Evolutionary conservation across 2,797 vertebrate genomes (phyloP).

Genomic region (Novumbra hubbsi): DNA sequence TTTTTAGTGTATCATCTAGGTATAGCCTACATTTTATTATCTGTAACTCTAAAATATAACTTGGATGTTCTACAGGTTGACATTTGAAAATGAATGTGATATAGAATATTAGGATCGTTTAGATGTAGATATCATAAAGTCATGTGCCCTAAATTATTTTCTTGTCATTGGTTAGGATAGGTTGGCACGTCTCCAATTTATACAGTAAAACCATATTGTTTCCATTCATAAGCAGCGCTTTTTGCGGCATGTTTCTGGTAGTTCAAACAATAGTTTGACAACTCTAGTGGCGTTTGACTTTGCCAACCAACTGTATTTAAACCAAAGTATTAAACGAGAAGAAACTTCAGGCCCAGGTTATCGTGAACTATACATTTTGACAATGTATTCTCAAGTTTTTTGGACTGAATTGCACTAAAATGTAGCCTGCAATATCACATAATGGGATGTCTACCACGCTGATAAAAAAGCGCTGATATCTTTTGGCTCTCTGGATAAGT

Average conservation of each 20-base stretch:
- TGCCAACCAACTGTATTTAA: constrained; percentile 82
- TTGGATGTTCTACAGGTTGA: constrained; percentile 80
- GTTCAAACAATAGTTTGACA: constrained; percentile 85
- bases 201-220: constrained; percentile 78
- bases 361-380: constrained; percentile 75
- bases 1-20: constrained; percentile 84
- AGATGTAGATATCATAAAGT: constrained; percentile 78
- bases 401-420: constrained; percentile 94
- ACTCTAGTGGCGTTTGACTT: constrained; percentile 81
- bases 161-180: constrained; percentile 77
- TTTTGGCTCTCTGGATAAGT: constrained; percentile 84
- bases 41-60: constrained; percentile 79
- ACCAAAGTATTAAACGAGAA: constrained; percentile 85
- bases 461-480: constrained; percentile 75
- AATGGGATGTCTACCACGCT: constrained; percentile 81
- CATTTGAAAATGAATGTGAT: constrained; percentile 77
- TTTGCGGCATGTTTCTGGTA: constrained; percentile 91
- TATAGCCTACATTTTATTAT: constrained; percentile 74
- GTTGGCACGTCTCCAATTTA: constrained; percentile 79
- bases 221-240: constrained; percentile 78
- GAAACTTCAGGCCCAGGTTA: constrained; percentile 36
- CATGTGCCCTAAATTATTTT: constrained; percentile 86
- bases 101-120: constrained; percentile 78
- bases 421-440: constrained; percentile 85
- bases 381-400: constrained; percentile 82